phyloP scores from a whole-genome alignment of 2,113 vertebrate species.

The Engystomops pustulosus region DNA sequence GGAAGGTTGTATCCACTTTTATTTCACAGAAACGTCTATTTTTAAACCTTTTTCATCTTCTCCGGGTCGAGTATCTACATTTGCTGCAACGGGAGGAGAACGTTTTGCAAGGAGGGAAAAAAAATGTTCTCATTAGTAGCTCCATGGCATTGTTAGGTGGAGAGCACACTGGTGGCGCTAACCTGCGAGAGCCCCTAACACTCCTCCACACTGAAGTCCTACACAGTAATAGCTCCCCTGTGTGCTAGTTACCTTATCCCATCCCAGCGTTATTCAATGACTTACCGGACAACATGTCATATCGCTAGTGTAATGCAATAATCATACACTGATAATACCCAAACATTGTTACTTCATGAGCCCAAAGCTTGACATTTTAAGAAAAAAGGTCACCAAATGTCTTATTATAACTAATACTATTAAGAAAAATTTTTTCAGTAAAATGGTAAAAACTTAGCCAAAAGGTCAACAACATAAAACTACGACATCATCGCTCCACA shows the following conservation, averaged over 20 bases:
- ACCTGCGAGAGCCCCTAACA: not conserved
- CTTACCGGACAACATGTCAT: not conserved
- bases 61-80: not conserved
- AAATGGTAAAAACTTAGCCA: not conserved
- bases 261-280: not conserved
- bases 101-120: not conserved
- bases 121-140: slow-evolving; percentile 21
- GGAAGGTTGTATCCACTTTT: slow-evolving; percentile 10
- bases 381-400: not conserved
- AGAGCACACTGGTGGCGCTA: not conserved
- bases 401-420: not conserved
- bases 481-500: not conserved
- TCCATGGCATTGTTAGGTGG: not conserved
- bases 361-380: too few species aligned
- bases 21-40: slow-evolving; percentile 29
- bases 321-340: not conserved
- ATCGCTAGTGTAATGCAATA: not conserved
- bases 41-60: slow-evolving; percentile 14
- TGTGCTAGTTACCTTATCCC: not conserved
- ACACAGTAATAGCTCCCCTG: not conserved
- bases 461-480: not conserved
- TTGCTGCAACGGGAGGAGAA: not conserved
- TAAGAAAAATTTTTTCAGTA: not conserved
- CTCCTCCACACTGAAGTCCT: not conserved
- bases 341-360: too few species aligned